These are phyloP conservation scores for Orchesella flavescens DNA, from an alignment of 2,888 invertebrate species.

Conservation along the genomic window DNA sequence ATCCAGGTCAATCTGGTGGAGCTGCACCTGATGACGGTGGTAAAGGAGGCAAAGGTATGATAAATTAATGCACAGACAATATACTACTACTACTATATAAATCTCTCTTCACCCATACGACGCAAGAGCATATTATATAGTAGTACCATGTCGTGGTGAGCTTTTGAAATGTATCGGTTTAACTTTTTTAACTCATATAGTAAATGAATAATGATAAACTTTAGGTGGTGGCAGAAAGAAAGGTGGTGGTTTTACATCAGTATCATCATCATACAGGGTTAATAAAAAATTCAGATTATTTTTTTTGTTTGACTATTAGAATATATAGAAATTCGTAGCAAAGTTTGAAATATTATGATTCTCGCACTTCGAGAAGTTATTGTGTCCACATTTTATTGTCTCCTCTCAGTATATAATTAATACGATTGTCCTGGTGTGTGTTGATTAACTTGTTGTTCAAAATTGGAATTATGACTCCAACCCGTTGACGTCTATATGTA, in stretches of 20 bases:
- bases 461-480: background rate
- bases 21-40: slow-evolving; percentile 29
- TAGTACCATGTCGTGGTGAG: background rate
- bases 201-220: background rate
- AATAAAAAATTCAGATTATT: slow-evolving; percentile 42
- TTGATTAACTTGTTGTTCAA: background rate
- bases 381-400: background rate
- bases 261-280: slow-evolving; percentile 97
- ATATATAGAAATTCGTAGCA: background rate
- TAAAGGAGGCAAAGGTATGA: slow-evolving; percentile 58
- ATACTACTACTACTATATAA: background rate
- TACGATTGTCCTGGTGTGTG: background rate
- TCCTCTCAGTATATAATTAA: background rate
- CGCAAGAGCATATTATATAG: no score
- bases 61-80: background rate
- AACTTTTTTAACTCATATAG: background rate
- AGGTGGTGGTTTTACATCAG: slow-evolving; percentile 99
- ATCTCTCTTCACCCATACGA: no score
- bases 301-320: slow-evolving; percentile 16
- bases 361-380: background rate
- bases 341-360: background rate
- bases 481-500: no score
- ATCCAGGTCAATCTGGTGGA: slow-evolving; percentile 71
- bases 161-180: background rate
- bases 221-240: slow-evolving; percentile 91